Evolutionary conservation across 2,888 invertebrate species (phyloP).

Genomic region (Epinotia brunnichana): DNA sequence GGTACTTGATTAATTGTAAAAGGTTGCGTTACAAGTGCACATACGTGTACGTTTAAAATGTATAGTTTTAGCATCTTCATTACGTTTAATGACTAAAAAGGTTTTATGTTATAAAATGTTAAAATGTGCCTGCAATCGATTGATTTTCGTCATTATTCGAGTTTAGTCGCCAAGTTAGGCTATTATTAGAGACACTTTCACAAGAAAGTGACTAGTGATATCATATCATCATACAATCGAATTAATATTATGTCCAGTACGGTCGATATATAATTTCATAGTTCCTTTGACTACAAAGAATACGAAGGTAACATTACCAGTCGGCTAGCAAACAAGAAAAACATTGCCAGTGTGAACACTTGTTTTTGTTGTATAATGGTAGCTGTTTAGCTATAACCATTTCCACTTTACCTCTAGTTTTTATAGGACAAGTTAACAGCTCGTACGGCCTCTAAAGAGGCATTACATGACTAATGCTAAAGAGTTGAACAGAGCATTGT

Average conservation of each 20-base stretch:
- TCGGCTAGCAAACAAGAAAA: background rate
- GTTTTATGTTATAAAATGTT: too few relatives aligned
- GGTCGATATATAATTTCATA: too few relatives aligned
- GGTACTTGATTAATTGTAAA: background rate
- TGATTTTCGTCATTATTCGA: too few relatives aligned
- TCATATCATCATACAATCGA: too few relatives aligned
- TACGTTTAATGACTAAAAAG: too few relatives aligned
- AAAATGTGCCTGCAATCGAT: too few relatives aligned
- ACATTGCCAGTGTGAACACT: background rate
- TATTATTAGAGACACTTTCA: too few relatives aligned
- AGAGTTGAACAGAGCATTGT: slow-evolving; percentile 33
- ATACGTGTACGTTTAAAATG: background rate
- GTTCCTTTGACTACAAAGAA: background rate
- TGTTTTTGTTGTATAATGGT: background rate
- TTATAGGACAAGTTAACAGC: slow-evolving; percentile 25
- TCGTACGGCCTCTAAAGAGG: slow-evolving; percentile 22
- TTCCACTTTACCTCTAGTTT: slow-evolving; percentile 15
- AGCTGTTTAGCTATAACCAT: slow-evolving; percentile 1
- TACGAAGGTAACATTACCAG: background rate
- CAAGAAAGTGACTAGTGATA: too few relatives aligned
- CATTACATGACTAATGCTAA: slow-evolving; percentile 36
- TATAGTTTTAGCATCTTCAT: background rate
- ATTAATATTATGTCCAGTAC: too few relatives aligned
- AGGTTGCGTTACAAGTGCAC: background rate
- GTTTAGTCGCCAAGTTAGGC: too few relatives aligned